Conservation (phyloP, 64 coral and sea anemone species). For the Exaiptasia diaphana region DNA sequence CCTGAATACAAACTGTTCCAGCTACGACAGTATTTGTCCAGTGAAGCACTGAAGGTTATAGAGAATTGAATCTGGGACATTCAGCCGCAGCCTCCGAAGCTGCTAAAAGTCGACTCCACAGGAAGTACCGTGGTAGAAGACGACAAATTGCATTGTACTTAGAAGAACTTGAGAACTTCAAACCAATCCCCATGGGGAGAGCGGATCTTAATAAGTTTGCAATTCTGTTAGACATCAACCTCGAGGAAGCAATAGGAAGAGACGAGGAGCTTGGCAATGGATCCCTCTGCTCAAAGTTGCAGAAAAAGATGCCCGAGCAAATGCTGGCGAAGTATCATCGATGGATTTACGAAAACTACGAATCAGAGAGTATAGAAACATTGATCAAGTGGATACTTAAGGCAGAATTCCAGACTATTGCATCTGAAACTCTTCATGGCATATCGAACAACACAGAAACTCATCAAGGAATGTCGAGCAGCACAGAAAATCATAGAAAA, state of each 20-base stretch:
- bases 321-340: slow-evolving; percentile 35
- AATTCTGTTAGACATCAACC: slow-evolving; percentile 48
- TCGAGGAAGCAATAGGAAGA: slow-evolving; percentile 35
- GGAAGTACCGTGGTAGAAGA: neutral
- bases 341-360: slow-evolving; percentile 4
- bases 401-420: slow-evolving; percentile 35
- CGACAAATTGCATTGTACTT: slow-evolving; percentile 26
- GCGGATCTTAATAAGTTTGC: slow-evolving; percentile 54
- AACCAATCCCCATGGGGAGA: slow-evolving; percentile 9
- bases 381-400: slow-evolving; percentile 45
- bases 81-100: slow-evolving; percentile 1
- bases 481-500: neutral
- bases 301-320: slow-evolving; percentile 42
- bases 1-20: slow-evolving; percentile 19
- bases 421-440: slow-evolving; percentile 1
- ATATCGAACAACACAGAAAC: no score
- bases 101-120: neutral
- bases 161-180: slow-evolving; percentile 32
- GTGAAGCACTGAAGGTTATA: neutral
- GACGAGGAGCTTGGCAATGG: slow-evolving; percentile 52
- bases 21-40: neutral
- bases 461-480: no score
- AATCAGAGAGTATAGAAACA: slow-evolving; percentile 22
- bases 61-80: neutral
- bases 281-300: slow-evolving; percentile 50